Percentiles rank a stretch among this genome's conserved stretches.
Evolutionary conservation across 2,888 invertebrate species (phyloP).

Genomic region (Hydraecia micacea): DNA sequence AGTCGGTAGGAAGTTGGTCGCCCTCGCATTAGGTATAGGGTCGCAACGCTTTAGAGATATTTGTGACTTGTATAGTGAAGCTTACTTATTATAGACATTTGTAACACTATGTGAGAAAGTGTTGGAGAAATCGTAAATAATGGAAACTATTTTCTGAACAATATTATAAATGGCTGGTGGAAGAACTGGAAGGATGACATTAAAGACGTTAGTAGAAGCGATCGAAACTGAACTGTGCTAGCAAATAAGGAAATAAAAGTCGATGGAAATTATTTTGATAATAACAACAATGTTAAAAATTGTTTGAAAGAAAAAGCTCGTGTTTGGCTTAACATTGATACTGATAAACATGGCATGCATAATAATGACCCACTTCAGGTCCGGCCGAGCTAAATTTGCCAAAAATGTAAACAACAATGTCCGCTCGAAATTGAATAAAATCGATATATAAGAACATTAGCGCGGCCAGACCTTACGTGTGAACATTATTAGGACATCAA

Average conservation of each 20-base stretch:
- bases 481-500: slow-evolving; percentile 14
- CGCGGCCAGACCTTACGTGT: no score
- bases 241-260: background rate
- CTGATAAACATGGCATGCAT: background rate
- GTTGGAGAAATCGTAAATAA: slow-evolving; percentile 56
- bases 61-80: slow-evolving; percentile 54
- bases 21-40: slow-evolving; percentile 75
- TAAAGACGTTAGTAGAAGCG: slow-evolving; percentile 11
- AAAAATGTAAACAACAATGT: no score
- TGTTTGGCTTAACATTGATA: background rate
- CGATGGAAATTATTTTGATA: background rate
- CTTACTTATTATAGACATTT: slow-evolving; percentile 55
- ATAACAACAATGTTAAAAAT: background rate
- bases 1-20: slow-evolving; percentile 77
- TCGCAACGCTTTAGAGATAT: slow-evolving; percentile 66
- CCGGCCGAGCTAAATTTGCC: no score
- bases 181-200: slow-evolving; percentile 10
- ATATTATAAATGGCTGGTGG: slow-evolving; percentile 40
- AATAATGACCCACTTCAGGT: no score
- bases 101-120: slow-evolving; percentile 57
- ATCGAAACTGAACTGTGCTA: background rate
- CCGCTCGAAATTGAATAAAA: no score
- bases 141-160: slow-evolving; percentile 54
- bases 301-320: background rate
- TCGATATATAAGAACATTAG: no score